These are phyloP conservation scores for Campoletis sonorensis DNA, from an alignment of 1,140 invertebrate genomes.

Conservation along the genomic window DNA sequence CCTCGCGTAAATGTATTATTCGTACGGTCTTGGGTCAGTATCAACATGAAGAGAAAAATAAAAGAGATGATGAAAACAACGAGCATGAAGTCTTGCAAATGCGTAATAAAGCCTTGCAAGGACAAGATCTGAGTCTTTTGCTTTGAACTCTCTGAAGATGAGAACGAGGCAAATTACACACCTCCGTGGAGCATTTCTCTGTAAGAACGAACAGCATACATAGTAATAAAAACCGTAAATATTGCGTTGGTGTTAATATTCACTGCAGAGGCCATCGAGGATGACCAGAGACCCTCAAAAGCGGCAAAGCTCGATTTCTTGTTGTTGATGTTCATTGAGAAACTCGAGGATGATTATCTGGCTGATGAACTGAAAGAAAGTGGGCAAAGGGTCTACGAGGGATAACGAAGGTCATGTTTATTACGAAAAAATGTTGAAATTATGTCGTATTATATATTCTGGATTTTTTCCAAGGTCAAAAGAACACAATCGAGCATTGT, in stretches of 20 bases:
- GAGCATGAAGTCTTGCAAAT: background rate
- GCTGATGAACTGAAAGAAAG: background rate
- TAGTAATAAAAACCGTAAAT: background rate
- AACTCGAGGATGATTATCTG: background rate
- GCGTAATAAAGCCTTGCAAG: constrained; percentile 67
- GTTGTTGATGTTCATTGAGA: background rate
- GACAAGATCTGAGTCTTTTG: constrained; percentile 60
- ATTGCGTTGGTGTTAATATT: background rate
- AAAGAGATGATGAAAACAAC: constrained; percentile 44
- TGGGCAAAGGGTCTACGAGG: background rate
- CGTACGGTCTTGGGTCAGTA: background rate
- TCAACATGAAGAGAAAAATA: constrained; percentile 57
- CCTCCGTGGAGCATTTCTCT: background rate
- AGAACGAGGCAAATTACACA: constrained; percentile 26
- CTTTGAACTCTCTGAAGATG: constrained; percentile 57
- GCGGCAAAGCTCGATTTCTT: background rate
- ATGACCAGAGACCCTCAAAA: background rate
- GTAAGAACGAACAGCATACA: background rate
- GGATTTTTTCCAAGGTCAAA: background rate
- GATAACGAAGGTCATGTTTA: background rate
- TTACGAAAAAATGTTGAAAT: background rate
- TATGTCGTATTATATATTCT: background rate
- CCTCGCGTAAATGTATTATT: background rate
- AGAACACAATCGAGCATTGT: background rate
- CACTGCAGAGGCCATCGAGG: background rate